A percentile compares a stretch with the other conserved stretches of the same genome.
Evolutionary conservation across 1,140 invertebrate species (phyloP).

Genomic region (Pseudomyrmex concolor): DNA sequence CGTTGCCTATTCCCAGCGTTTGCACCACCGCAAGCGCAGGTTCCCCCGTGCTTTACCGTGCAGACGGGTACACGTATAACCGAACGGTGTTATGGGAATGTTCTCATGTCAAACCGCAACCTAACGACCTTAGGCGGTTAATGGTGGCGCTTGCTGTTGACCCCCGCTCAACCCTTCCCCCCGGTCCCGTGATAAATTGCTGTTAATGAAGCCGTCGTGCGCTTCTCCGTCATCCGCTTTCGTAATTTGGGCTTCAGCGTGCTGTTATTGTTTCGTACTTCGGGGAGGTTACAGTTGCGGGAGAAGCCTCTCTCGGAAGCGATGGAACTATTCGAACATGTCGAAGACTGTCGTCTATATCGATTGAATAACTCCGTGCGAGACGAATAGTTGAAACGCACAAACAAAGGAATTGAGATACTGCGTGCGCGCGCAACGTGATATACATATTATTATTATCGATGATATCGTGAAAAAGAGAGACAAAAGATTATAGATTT

Average conservation of each 20-base stretch:
- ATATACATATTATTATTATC: background rate
- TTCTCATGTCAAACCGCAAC: constrained; percentile 83
- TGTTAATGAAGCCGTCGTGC: constrained; percentile 80
- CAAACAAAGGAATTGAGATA: background rate
- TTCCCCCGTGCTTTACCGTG: constrained; percentile 71
- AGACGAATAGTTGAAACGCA: background rate
- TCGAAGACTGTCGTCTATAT: background rate
- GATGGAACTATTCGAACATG: constrained; percentile 9
- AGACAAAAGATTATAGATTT: too few species aligned
- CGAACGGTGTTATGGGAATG: constrained; percentile 81
- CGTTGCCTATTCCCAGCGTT: constrained; percentile 41
- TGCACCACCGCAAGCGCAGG: constrained; percentile 61
- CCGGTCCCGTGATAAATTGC: constrained; percentile 83
- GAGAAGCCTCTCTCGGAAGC: background rate
- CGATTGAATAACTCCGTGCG: background rate
- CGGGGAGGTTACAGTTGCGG: background rate
- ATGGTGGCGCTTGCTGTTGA: constrained; percentile 74
- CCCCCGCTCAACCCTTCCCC: constrained; percentile 24
- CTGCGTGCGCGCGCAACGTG: background rate
- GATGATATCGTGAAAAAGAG: too few species aligned
- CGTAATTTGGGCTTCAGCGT: constrained; percentile 43
- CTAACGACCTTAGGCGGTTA: constrained; percentile 83
- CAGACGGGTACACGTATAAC: constrained; percentile 79
- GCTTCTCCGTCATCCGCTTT: constrained; percentile 67
- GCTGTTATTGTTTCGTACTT: constrained; percentile 22